Percentiles rank a stretch among this genome's conserved stretches.
Evolutionary conservation across 2,797 vertebrate species (phyloP).

Genomic region (Crossoptilon crossoptilon): DNA sequence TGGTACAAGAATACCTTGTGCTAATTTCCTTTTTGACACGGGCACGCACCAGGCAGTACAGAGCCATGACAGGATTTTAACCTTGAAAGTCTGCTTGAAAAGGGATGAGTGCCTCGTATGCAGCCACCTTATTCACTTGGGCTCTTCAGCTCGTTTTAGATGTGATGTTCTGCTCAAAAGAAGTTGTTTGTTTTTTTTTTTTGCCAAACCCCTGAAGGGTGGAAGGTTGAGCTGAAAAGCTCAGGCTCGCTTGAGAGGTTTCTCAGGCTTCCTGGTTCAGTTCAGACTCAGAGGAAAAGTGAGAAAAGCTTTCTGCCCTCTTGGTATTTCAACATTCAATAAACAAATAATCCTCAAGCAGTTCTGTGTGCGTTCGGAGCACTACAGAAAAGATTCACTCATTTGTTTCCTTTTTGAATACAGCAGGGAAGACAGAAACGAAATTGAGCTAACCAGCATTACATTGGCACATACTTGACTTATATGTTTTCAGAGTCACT

Average conservation of each 20-base stretch:
- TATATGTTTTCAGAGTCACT: neutral
- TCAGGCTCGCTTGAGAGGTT: conserved; percentile 29
- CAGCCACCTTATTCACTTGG: neutral
- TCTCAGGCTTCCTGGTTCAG: conserved; percentile 25
- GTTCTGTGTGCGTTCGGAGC: conserved; percentile 12
- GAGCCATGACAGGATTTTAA: neutral
- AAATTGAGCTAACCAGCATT: conserved; percentile 19
- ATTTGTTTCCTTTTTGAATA: conserved; percentile 30
- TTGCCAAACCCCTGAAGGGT: conserved; percentile 37
- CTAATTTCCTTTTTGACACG: neutral
- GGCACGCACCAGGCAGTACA: neutral
- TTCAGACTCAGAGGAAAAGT: neutral
- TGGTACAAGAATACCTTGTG: neutral
- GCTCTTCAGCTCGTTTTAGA: conserved; percentile 48
- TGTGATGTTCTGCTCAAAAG: conserved; percentile 25
- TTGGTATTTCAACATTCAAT: conserved; percentile 41
- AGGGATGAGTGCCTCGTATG: neutral
- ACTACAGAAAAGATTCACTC: conserved; percentile 7
- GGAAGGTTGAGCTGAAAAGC: conserved; percentile 42
- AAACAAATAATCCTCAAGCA: conserved; percentile 60
- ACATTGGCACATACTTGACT: neutral
- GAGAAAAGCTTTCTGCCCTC: conserved; percentile 17
- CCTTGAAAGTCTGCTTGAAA: conserved; percentile 29
- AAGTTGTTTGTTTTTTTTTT: neutral
- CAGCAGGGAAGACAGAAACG: conserved; percentile 17